phyloP scores from a whole-genome alignment of 2,797 vertebrate genomes.

The Heliangelus exortis region DNA sequence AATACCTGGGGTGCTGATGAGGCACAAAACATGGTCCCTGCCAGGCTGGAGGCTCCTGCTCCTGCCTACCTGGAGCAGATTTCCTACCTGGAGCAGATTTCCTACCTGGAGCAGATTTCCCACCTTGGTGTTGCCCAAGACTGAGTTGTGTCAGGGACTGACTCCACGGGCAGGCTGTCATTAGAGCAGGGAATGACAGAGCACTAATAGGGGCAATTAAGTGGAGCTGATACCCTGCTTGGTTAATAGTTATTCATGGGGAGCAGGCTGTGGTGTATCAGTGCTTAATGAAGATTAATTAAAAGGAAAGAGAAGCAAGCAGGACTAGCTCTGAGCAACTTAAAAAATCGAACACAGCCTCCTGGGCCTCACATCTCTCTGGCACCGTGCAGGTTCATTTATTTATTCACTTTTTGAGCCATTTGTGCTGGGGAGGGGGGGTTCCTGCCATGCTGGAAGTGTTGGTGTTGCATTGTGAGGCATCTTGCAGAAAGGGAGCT shows the following conservation, averaged over 20 bases:
- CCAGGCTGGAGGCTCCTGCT: not conserved
- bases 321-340: not conserved
- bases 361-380: not conserved
- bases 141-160: not conserved
- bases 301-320: not conserved
- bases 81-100: not conserved
- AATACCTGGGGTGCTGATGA: not conserved
- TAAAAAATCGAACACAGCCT: not conserved
- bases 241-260: not conserved
- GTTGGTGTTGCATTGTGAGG: rapidly evolving
- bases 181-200: not conserved
- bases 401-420: rapidly evolving
- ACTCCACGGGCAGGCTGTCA: not conserved
- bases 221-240: not conserved
- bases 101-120: not conserved
- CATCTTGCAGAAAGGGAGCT: not conserved
- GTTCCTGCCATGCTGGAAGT: not conserved
- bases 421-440: not conserved
- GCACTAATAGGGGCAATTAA: not conserved
- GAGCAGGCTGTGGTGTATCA: not conserved
- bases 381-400: rapidly evolving
- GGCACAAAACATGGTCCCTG: rapidly evolving
- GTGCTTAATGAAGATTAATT: not conserved
- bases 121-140: not conserved
- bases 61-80: not conserved